A percentile compares a stretch with the other conserved stretches of the same genome.
Conservation (phyloP, 1,140 invertebrate genomes). For the Heliconius congener region DNA sequence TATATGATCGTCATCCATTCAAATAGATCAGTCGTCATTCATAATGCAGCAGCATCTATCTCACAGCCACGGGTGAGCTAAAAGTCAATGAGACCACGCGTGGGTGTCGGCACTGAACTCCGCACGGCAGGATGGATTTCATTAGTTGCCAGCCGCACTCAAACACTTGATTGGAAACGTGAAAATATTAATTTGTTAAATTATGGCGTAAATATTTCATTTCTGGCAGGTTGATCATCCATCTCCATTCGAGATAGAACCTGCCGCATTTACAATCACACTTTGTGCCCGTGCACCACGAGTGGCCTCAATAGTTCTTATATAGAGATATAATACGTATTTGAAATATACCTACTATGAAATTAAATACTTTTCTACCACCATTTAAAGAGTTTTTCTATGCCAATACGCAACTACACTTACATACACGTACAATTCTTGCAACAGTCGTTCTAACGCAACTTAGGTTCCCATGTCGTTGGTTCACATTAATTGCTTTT, state of each 20-base stretch:
- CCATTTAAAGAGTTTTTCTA: neutral
- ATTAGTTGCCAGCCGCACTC: constrained; percentile 58
- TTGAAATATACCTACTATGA: too few species aligned
- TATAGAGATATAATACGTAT: too few species aligned
- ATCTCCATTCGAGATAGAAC: too few species aligned
- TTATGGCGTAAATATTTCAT: neutral
- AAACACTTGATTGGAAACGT: neutral
- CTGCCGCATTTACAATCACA: too few species aligned
- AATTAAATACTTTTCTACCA: too few species aligned
- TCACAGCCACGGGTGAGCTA: constrained; percentile 44
- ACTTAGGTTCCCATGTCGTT: constrained; percentile 16
- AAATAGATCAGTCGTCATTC: constrained; percentile 45
- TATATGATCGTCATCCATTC: too few species aligned
- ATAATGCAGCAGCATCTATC: constrained; percentile 53
- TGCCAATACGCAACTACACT: too few species aligned
- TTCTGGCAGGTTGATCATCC: too few species aligned
- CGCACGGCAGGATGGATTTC: constrained; percentile 63
- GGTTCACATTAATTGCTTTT: constrained; percentile 24
- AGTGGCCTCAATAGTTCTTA: too few species aligned
- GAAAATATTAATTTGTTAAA: neutral
- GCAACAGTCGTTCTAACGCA: neutral
- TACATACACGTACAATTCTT: too few species aligned
- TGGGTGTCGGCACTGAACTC: constrained; percentile 69
- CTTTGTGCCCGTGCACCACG: too few species aligned
- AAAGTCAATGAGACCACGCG: constrained; percentile 61